phyloP scores from a whole-genome alignment of 2,113 vertebrate species.

The Phyllostomus hastatus region DNA sequence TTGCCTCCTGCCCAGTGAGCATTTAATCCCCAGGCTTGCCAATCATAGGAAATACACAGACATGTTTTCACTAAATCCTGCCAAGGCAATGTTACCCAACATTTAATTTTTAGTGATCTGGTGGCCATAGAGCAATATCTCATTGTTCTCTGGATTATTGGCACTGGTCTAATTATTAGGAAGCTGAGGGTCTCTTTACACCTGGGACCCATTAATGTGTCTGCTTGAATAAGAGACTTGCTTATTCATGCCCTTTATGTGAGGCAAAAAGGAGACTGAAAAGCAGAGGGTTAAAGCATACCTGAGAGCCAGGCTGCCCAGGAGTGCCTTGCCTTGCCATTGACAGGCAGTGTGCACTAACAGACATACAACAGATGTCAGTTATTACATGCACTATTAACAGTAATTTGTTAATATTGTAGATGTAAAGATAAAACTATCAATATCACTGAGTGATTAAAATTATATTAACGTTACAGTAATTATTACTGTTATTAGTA shows the following conservation, averaged over 20 bases:
- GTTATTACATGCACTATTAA: background rate
- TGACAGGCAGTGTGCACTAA: background rate
- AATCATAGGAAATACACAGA: background rate
- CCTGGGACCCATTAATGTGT: background rate
- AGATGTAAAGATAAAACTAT: background rate
- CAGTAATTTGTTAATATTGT: background rate
- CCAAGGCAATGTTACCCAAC: background rate
- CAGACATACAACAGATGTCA: background rate
- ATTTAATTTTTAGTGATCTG: background rate
- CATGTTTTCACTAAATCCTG: background rate
- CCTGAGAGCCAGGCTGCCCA: background rate
- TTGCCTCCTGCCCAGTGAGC: fast-evolving
- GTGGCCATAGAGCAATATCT: background rate
- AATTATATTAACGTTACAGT: background rate
- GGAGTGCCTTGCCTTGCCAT: background rate
- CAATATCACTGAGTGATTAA: background rate
- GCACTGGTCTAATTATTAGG: background rate
- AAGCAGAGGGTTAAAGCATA: background rate
- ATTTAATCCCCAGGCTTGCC: background rate
- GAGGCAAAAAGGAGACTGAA: background rate
- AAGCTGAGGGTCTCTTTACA: background rate
- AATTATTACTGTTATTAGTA: background rate
- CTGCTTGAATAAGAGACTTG: background rate
- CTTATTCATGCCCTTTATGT: background rate
- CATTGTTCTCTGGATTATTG: background rate